phyloP scores from a whole-genome alignment of 2,113 vertebrate genomes.

The Oreocharis arfaki region DNA sequence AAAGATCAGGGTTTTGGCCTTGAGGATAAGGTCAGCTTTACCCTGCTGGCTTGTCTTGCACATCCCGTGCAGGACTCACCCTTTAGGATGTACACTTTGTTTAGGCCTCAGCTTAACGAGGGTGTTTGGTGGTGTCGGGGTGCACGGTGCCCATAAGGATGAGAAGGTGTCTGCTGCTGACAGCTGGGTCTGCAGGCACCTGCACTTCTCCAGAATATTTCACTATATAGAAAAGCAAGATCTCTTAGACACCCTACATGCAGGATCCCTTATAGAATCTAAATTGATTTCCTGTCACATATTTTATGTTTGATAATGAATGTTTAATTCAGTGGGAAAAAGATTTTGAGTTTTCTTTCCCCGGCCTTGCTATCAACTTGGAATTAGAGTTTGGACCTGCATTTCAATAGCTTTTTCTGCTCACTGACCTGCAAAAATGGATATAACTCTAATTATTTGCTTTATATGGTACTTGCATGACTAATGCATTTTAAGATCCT shows the following conservation, averaged over 20 bases:
- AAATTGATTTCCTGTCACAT: not conserved
- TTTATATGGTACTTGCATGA: not conserved
- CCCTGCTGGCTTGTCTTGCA: not conserved
- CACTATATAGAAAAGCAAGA: rapidly evolving
- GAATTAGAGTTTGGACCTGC: not conserved
- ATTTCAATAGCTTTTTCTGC: not conserved
- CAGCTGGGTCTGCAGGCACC: not conserved
- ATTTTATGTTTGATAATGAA: not conserved
- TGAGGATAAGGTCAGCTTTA: not conserved
- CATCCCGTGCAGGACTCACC: not conserved
- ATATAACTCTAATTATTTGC: not conserved
- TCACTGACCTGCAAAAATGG: not conserved
- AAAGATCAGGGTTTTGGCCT: not conserved
- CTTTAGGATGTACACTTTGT: not conserved
- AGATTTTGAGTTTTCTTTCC: not conserved
- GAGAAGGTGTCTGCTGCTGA: not conserved
- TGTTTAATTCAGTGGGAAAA: not conserved
- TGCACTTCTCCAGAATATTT: not conserved
- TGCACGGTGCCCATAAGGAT: not conserved
- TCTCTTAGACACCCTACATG: not conserved
- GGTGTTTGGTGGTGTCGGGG: not conserved
- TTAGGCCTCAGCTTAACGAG: not conserved
- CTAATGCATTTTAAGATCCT: not conserved
- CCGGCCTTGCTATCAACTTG: not conserved
- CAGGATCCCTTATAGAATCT: not conserved